A percentile compares a stretch with the other conserved stretches of the same genome.
Evolutionary conservation across 2,113 vertebrate genomes (phyloP).

Genomic region (Antigone vipio): DNA sequence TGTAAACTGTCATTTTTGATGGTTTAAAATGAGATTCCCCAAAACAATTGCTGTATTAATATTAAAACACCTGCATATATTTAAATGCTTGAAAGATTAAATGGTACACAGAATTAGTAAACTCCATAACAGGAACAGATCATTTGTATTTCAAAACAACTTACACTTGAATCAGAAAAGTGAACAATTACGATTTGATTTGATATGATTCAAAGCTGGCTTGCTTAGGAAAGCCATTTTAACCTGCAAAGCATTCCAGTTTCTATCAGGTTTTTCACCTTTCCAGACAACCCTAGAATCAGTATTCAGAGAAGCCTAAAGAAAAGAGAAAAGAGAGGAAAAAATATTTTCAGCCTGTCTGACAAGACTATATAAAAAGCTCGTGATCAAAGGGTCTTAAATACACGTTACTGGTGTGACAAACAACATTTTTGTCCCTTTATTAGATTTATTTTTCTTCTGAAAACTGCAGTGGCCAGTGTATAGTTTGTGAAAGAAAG

Average conservation of each 20-base stretch:
- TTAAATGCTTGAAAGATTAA: background rate
- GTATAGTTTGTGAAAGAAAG: slow-evolving; percentile 78
- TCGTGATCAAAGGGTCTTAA: slow-evolving; percentile 78
- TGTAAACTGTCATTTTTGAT: background rate
- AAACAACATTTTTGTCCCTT: slow-evolving; percentile 84
- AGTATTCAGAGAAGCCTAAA: slow-evolving; percentile 57
- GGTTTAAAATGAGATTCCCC: background rate
- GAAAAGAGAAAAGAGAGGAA: slow-evolving; percentile 58
- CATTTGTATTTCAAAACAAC: background rate
- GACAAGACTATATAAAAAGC: slow-evolving; percentile 75
- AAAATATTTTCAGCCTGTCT: slow-evolving; percentile 80
- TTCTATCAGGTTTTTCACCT: background rate
- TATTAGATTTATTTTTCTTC: slow-evolving; percentile 84
- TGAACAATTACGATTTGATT: background rate
- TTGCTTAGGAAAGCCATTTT: slow-evolving; percentile 22
- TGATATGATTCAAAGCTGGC: background rate
- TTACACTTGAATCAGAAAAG: background rate
- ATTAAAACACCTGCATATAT: background rate
- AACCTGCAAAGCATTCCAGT: slow-evolving; percentile 30
- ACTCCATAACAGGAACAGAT: background rate
- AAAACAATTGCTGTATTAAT: background rate
- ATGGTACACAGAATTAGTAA: background rate
- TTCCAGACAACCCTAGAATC: slow-evolving; percentile 55
- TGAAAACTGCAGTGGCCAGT: slow-evolving; percentile 77
- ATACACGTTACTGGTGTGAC: slow-evolving; percentile 80